Conservation (phyloP, 2,888 invertebrate genomes). For the Matsumyia berberina region DNA sequence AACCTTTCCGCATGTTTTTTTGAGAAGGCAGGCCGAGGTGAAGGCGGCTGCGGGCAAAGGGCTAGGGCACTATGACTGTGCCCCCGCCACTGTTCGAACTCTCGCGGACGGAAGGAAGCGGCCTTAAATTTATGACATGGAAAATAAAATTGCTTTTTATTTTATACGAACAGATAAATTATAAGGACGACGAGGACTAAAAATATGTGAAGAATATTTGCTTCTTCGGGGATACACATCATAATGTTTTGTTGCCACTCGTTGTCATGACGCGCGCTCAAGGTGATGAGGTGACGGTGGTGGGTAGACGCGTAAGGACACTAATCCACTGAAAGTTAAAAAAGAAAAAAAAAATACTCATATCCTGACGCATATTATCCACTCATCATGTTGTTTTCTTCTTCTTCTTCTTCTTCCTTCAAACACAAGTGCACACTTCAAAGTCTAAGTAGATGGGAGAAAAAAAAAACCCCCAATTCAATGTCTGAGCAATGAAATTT, state of each 20-base stretch:
- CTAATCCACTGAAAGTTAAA: conserved; percentile 53
- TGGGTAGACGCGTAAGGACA: background rate
- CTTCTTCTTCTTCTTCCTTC: no score
- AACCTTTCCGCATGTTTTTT: conserved; percentile 55
- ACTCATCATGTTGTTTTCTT: conserved; percentile 44
- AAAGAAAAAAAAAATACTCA: background rate
- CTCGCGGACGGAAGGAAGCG: conserved; percentile 59
- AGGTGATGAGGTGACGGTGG: background rate
- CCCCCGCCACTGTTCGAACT: background rate
- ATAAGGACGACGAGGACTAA: conserved; percentile 54
- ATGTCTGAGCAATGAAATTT: conserved; percentile 45
- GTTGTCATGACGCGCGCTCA: conserved; percentile 35
- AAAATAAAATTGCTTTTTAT: conserved; percentile 75
- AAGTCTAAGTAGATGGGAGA: background rate
- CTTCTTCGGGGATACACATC: conserved; percentile 54
- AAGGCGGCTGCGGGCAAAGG: background rate
- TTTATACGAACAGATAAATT: conserved; percentile 74
- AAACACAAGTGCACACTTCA: conserved; percentile 15
- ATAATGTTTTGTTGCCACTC: conserved; percentile 52
- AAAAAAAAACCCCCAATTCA: background rate
- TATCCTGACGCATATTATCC: conserved; percentile 45
- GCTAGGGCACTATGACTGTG: conserved; percentile 7
- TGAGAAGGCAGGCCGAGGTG: background rate
- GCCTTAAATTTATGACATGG: conserved; percentile 70
- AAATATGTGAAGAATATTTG: conserved; percentile 66